These are phyloP conservation scores for Pseudolaguvia tuberculata DNA, from an alignment of 2,113 vertebrate genomes.

Conservation along the genomic window DNA sequence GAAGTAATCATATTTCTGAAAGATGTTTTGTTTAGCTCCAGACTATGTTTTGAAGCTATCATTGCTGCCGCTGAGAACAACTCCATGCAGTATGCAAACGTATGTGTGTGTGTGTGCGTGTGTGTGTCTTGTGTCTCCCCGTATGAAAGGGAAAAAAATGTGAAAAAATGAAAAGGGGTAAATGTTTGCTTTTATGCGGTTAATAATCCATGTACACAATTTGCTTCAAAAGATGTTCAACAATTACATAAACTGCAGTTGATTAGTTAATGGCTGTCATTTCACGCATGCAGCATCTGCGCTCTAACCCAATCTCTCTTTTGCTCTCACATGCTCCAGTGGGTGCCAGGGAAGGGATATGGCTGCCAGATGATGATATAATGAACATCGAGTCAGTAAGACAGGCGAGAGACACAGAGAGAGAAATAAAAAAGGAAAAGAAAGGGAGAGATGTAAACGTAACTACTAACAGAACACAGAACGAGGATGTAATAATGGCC, in stretches of 20 bases:
- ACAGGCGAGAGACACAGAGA: slow-evolving; percentile 25
- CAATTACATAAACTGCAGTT: slow-evolving; percentile 50
- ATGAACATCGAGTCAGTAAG: slow-evolving; percentile 52
- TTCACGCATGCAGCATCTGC: slow-evolving; percentile 45
- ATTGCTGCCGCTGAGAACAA: slow-evolving; percentile 19
- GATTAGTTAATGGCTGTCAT: slow-evolving; percentile 54
- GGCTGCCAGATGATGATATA: slow-evolving; percentile 53
- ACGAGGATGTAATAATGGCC: slow-evolving; percentile 32
- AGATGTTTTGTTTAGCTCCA: slow-evolving; percentile 30
- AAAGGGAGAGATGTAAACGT: neutral
- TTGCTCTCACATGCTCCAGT: slow-evolving; percentile 30
- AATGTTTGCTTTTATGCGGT: slow-evolving; percentile 53
- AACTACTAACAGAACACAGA: slow-evolving; percentile 10
- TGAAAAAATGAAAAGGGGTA: neutral
- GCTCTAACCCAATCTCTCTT: slow-evolving; percentile 31
- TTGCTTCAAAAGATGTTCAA: slow-evolving; percentile 53
- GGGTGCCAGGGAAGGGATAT: slow-evolving; percentile 49
- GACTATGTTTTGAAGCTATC: slow-evolving; percentile 26
- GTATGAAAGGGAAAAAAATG: slow-evolving; percentile 18
- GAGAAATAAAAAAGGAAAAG: slow-evolving; percentile 25
- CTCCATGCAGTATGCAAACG: slow-evolving; percentile 8
- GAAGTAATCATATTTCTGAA: slow-evolving; percentile 16
- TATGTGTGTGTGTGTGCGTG: neutral
- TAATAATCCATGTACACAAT: slow-evolving; percentile 57
- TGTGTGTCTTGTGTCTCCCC: neutral